Percentiles rank a stretch among this genome's conserved stretches.
phyloP scores from a whole-genome alignment of 2,113 vertebrate species.

The Ceyx cyanopectus region DNA sequence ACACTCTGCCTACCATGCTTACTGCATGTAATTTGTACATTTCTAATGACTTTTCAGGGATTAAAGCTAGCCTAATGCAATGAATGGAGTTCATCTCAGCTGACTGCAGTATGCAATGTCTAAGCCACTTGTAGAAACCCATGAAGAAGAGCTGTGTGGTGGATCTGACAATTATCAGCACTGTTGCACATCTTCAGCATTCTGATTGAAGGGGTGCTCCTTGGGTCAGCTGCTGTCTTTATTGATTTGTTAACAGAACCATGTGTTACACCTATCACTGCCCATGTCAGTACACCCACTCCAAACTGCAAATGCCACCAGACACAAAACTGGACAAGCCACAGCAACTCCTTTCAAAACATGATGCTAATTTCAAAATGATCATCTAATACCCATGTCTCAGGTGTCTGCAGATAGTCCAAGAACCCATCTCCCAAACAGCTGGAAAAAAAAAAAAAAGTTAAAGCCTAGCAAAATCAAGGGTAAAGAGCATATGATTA shows the following conservation, averaged over 20 bases:
- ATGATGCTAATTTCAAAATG: background rate
- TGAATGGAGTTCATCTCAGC: constrained; percentile 2
- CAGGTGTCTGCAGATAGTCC: background rate
- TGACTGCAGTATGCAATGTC: background rate
- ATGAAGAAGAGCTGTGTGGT: background rate
- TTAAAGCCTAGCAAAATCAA: background rate
- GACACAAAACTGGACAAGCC: background rate
- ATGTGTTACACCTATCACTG: background rate
- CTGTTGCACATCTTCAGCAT: background rate
- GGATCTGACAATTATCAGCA: background rate
- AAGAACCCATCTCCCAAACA: no score
- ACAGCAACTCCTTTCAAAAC: background rate
- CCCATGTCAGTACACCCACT: background rate
- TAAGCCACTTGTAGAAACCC: background rate
- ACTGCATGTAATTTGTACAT: background rate
- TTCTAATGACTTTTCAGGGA: background rate
- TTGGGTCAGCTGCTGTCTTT: background rate
- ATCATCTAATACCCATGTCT: background rate
- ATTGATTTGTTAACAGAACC: background rate
- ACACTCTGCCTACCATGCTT: background rate
- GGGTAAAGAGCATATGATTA: background rate
- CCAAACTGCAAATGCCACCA: background rate
- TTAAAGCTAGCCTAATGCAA: background rate
- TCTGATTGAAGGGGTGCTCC: background rate
- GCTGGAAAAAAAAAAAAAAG: background rate